A percentile compares a stretch with the other conserved stretches of the same genome.
Conservation (phyloP, 1,140 invertebrate genomes). For the Aphis craccivora region DNA sequence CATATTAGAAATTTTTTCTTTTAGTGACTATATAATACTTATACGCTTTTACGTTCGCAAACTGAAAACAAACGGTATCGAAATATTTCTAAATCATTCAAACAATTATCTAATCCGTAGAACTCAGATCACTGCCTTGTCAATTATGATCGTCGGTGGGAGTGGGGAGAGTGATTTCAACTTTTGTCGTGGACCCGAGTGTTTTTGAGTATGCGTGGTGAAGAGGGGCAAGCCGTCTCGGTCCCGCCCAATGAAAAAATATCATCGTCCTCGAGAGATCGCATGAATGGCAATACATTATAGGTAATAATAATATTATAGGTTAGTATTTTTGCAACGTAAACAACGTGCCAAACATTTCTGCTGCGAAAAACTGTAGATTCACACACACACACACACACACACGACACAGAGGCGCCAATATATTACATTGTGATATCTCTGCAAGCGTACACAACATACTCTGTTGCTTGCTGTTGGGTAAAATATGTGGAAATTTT, state of each 20-base stretch:
- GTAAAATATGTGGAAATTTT: not conserved
- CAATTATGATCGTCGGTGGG: not conserved
- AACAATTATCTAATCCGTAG: no score
- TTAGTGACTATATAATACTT: not conserved
- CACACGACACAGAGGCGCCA: not conserved
- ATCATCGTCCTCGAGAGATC: not conserved
- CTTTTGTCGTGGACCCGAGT: not conserved
- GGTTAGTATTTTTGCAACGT: not conserved
- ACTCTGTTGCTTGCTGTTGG: not conserved
- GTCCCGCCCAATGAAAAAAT: not conserved
- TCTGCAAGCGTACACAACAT: not conserved
- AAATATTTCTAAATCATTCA: no score
- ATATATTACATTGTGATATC: not conserved
- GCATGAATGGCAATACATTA: not conserved
- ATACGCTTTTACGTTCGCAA: not conserved
- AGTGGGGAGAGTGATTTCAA: not conserved
- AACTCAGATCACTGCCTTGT: not conserved
- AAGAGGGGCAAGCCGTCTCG: not conserved
- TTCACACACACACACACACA: not conserved
- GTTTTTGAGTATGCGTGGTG: not conserved
- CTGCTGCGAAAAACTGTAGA: not conserved
- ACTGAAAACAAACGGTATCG: not conserved
- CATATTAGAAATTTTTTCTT: no score
- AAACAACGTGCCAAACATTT: not conserved
- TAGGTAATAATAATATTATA: not conserved